These are phyloP conservation scores for Penaeus japonicus DNA, from an alignment of 1,140 invertebrate species.

Conservation along the genomic window DNA sequence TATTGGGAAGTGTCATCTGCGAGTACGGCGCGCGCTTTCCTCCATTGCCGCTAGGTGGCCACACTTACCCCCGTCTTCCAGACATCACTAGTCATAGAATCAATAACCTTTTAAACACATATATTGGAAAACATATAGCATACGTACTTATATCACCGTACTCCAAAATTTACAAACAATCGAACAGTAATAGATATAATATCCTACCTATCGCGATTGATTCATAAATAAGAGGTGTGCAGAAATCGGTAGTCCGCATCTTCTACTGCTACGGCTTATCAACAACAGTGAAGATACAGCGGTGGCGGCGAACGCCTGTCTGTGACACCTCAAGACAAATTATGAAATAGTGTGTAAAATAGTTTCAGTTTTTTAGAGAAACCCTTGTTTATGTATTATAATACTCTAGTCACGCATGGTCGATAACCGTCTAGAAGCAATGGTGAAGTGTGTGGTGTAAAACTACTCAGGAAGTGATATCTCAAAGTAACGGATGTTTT, in stretches of 20 bases:
- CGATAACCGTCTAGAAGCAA: not conserved
- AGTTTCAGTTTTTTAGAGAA: not conserved
- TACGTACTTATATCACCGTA: not conserved
- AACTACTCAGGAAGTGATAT: slow-evolving; percentile 48
- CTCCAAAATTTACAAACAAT: not conserved
- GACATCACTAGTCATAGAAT: slow-evolving; percentile 11
- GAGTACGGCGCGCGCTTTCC: not conserved
- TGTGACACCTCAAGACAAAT: slow-evolving; percentile 7
- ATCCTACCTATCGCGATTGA: not conserved
- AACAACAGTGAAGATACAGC: slow-evolving; percentile 53
- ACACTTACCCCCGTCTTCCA: not conserved
- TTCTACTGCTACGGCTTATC: slow-evolving; percentile 39
- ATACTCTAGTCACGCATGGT: slow-evolving; percentile 30
- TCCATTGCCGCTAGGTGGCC: slow-evolving; percentile 33
- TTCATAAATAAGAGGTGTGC: not conserved
- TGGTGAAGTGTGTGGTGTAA: slow-evolving; percentile 30
- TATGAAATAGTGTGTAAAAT: slow-evolving; percentile 25
- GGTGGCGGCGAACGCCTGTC: slow-evolving; percentile 35
- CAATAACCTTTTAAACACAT: slow-evolving; percentile 22
- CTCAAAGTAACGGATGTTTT: slow-evolving; percentile 49
- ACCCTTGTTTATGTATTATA: slow-evolving; percentile 38
- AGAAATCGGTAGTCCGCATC: not conserved
- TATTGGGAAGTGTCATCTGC: slow-evolving; percentile 44
- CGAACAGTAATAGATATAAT: not conserved
- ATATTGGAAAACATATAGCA: not conserved